Conservation (phyloP, 2,113 vertebrate genomes). For the Tachycineta bicolor region DNA sequence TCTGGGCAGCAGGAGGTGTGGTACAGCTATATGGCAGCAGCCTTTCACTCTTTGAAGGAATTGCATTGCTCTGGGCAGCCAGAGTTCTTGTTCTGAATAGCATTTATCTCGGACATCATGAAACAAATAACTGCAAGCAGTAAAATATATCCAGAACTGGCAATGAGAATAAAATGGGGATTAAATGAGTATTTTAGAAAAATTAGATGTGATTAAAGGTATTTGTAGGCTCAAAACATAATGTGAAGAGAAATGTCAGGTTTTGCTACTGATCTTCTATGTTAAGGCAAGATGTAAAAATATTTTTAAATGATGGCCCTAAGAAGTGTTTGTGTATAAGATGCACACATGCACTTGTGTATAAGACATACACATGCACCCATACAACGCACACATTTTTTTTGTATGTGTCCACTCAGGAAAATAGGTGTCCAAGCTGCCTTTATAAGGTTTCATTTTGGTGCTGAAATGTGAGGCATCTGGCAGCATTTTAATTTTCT, state of each 20-base stretch:
- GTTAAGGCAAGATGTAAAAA: neutral
- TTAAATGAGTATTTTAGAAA: neutral
- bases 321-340: neutral
- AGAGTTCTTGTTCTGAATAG: neutral
- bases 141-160: neutral
- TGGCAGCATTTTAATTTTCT: neutral
- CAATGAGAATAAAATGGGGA: neutral
- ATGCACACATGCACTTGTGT: neutral
- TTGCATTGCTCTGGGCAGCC: neutral
- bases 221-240: neutral
- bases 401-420: neutral
- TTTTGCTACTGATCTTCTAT: neutral
- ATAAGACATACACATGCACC: too few relatives aligned
- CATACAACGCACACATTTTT: neutral
- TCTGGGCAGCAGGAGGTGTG: neutral
- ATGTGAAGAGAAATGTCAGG: neutral
- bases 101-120: neutral
- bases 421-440: neutral
- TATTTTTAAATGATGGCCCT: neutral
- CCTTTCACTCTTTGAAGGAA: neutral
- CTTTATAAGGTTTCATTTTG: neutral
- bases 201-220: neutral
- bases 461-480: neutral
- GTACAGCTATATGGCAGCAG: neutral
- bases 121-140: neutral